Evolutionary conservation across 1,140 invertebrate genomes (phyloP).

Genomic region (Heliconius hermathena): DNA sequence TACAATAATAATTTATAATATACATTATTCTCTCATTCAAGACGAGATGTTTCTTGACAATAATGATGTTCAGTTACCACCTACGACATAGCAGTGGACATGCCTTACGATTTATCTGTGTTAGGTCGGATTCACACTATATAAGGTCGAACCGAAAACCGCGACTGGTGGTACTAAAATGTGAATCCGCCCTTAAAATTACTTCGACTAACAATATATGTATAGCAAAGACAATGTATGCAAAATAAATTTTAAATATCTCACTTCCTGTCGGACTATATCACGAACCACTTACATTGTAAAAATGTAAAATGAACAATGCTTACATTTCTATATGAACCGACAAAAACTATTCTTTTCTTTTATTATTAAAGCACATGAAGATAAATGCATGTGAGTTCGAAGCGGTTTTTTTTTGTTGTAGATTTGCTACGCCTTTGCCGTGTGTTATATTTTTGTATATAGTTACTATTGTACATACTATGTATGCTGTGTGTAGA

Average conservation of each 20-base stretch:
- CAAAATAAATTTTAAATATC: neutral
- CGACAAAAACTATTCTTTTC: constrained; percentile 31
- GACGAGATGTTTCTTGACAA: constrained; percentile 50
- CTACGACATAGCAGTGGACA: constrained; percentile 47
- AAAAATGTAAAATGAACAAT: constrained; percentile 15
- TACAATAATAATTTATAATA: constrained; percentile 7
- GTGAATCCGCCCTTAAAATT: neutral
- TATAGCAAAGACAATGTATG: constrained; percentile 9
- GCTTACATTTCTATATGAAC: neutral
- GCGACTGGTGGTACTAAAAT: too few relatives aligned
- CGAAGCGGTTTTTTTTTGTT: constrained; percentile 23
- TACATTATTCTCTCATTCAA: constrained; percentile 17
- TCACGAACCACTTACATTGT: neutral
- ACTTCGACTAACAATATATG: constrained; percentile 8
- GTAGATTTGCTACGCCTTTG: constrained; percentile 51
- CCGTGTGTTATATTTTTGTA: constrained; percentile 71
- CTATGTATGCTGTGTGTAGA: constrained; percentile 76
- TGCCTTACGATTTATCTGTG: constrained; percentile 43
- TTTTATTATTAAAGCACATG: constrained; percentile 15
- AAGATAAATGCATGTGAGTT: constrained; percentile 47
- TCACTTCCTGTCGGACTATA: neutral
- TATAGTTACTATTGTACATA: constrained; percentile 77
- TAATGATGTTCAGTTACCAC: constrained; percentile 69
- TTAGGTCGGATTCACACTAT: neutral
- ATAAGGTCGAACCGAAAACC: too few relatives aligned